Evolutionary conservation across 2,888 invertebrate genomes (phyloP).

Genomic region (Scaptodrosophila latifasciaeformis): DNA sequence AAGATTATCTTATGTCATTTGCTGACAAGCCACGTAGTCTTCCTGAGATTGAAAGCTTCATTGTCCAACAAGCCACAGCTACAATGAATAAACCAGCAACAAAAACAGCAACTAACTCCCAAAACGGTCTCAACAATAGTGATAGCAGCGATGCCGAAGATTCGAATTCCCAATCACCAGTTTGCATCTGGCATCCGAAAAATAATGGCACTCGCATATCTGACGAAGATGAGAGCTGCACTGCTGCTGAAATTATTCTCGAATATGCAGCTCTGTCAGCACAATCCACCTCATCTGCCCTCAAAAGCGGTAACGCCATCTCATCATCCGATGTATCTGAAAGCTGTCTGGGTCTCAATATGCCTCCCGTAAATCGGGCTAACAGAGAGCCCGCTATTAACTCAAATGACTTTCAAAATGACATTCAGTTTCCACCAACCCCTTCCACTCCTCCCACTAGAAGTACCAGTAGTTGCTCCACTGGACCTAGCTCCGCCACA

Average conservation of each 20-base stretch:
- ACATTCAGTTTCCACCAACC: conserved; percentile 35
- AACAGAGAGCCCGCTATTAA: no score
- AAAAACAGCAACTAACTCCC: not conserved
- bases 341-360: conserved; percentile 10
- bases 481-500: conserved; percentile 17
- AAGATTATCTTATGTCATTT: conserved; percentile 1
- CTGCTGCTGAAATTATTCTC: conserved; percentile 63
- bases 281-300: conserved; percentile 8
- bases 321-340: conserved; percentile 21
- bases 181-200: conserved; percentile 65
- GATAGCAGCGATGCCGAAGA: conserved; percentile 29
- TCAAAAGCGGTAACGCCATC: no score
- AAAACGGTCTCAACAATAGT: conserved; percentile 21
- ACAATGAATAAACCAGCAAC: conserved; percentile 1
- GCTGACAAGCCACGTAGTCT: conserved; percentile 21
- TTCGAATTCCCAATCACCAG: conserved; percentile 20
- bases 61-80: conserved; percentile 39
- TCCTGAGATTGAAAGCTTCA: conserved; percentile 56
- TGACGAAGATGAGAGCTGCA: conserved; percentile 26
- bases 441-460: conserved; percentile 41
- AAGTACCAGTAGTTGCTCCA: conserved; percentile 45
- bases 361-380: conserved; percentile 8
- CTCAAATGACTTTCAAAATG: conserved; percentile 8
- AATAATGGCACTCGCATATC: conserved; percentile 11
- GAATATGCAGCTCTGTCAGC: conserved; percentile 53